These are phyloP conservation scores for Rhineura floridana DNA, from an alignment of 2,113 vertebrate species.

Conservation along the genomic window DNA sequence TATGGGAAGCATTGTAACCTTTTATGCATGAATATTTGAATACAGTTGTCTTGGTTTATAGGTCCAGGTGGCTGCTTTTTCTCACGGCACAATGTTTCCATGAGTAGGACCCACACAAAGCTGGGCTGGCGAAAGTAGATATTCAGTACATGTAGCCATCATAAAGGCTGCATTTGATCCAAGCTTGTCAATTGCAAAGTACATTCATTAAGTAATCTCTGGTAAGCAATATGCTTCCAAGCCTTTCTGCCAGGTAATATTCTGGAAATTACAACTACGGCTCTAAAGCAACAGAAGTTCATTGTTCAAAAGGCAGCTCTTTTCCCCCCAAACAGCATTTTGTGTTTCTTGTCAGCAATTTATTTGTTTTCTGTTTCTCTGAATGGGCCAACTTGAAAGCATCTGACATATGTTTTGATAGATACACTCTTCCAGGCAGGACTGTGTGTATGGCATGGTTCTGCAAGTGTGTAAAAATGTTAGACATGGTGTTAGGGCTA, in stretches of 20 bases:
- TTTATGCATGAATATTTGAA: not conserved
- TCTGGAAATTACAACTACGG: conserved; percentile 30
- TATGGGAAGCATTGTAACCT: not conserved
- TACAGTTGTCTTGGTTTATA: not conserved
- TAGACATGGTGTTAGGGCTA: not conserved
- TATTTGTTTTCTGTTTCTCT: not conserved
- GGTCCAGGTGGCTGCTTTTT: not conserved
- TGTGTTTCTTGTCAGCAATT: not conserved
- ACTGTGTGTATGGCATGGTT: not conserved
- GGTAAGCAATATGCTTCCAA: conserved; percentile 9
- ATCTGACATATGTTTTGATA: not conserved
- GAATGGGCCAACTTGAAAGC: not conserved
- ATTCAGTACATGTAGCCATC: conserved; percentile 5
- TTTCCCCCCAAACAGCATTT: not conserved
- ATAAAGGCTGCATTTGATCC: conserved; percentile 4
- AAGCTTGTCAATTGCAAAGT: not conserved
- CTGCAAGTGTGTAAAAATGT: not conserved
- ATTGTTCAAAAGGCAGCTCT: conserved; percentile 15
- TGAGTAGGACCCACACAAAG: no score
- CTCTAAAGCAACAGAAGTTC: not conserved
- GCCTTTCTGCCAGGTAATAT: not conserved
- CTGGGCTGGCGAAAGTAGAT: not conserved
- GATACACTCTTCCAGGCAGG: not conserved
- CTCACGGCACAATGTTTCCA: not conserved
- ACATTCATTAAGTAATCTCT: conserved; percentile 26